A percentile compares a stretch with the other conserved stretches of the same genome.
These are phyloP conservation scores for Muscicapa comitata DNA, from an alignment of 2,797 vertebrate species.

Conservation along the genomic window DNA sequence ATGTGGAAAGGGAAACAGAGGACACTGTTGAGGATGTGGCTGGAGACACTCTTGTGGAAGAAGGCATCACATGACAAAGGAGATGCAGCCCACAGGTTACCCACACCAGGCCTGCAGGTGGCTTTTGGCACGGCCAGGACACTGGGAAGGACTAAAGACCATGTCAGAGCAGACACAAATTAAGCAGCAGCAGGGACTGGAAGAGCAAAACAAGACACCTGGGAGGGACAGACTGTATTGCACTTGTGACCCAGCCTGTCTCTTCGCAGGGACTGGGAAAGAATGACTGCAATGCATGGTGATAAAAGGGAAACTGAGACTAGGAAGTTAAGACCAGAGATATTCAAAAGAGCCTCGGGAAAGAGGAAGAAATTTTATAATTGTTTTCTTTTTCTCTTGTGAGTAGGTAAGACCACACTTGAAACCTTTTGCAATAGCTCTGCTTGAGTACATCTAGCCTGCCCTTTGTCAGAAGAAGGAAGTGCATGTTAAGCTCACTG, in stretches of 20 bases:
- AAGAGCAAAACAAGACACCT: neutral
- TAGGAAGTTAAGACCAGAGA: neutral
- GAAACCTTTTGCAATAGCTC: neutral
- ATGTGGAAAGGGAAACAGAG: neutral
- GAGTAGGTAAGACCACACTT: neutral
- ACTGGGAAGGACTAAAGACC: neutral
- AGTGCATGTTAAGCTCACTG: neutral
- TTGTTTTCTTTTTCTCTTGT: neutral
- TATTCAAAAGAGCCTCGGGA: neutral
- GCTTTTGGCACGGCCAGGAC: neutral
- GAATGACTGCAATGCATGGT: neutral
- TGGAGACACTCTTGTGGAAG: neutral
- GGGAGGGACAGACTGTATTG: neutral
- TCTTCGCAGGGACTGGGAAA: fast-evolving
- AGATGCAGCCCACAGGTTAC: fast-evolving
- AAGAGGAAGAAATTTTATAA: neutral
- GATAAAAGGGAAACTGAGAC: neutral
- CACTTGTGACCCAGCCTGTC: fast-evolving
- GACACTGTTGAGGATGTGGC: neutral
- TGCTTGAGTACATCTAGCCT: neutral
- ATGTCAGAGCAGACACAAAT: neutral
- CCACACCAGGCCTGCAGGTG: neutral
- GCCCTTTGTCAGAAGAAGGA: neutral
- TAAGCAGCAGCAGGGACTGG: neutral
- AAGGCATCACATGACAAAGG: neutral